Percentiles rank a stretch among this genome's conserved stretches.
phyloP scores from a whole-genome alignment of 1,140 invertebrate genomes.

The Apis laboriosa region DNA sequence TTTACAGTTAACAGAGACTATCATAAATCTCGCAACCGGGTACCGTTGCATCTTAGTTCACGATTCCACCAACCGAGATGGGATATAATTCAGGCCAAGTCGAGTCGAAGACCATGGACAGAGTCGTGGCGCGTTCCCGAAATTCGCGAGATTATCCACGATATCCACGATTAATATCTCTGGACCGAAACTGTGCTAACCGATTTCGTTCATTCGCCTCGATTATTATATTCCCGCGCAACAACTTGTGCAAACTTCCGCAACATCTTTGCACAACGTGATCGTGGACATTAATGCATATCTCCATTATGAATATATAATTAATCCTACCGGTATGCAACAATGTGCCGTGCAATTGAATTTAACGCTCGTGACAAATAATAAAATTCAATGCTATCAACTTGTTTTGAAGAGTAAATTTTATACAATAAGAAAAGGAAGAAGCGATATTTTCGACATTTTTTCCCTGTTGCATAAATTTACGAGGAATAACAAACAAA shows the following conservation, averaged over 20 bases:
- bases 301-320: conserved; percentile 1
- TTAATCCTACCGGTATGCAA: conserved; percentile 18
- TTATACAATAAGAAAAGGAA: background rate
- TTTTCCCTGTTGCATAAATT: too few relatives aligned
- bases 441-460: too few relatives aligned
- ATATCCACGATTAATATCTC: conserved; percentile 55
- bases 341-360: background rate
- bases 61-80: conserved; percentile 16
- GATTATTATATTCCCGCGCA: conserved; percentile 25
- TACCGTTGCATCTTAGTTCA: conserved; percentile 29
- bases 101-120: conserved; percentile 40
- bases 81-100: conserved; percentile 53
- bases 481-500: too few relatives aligned
- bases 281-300: conserved; percentile 32
- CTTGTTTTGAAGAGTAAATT: background rate
- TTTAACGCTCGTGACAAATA: conserved; percentile 14
- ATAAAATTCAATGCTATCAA: background rate
- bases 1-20: conserved; percentile 48
- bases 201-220: conserved; percentile 41
- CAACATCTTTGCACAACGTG: background rate
- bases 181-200: conserved; percentile 9
- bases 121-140: background rate
- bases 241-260: background rate
- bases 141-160: conserved; percentile 53
- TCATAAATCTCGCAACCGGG: conserved; percentile 35